Evolutionary conservation across 2,888 invertebrate species (phyloP).

Genomic region (Cylindroiulus punctatus): DNA sequence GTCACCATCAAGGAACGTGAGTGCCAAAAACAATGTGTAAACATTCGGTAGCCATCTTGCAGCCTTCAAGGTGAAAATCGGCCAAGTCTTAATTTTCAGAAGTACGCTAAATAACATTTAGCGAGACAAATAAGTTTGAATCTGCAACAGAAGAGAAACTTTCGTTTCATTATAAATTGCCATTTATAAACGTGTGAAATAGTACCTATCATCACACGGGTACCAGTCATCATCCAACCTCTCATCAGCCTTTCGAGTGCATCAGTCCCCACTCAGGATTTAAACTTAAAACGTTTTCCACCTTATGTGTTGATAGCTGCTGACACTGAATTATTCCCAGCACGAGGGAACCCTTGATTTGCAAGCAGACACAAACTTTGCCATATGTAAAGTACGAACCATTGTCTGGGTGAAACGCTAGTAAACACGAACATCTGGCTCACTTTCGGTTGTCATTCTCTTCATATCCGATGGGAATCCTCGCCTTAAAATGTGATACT

Average conservation of each 20-base stretch:
- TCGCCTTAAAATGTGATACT: background rate
- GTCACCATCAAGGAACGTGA: background rate
- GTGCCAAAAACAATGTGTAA: background rate
- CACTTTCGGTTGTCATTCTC: background rate
- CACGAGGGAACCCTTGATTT: background rate
- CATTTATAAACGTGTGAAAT: background rate
- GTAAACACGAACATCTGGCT: conserved; percentile 6
- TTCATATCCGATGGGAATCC: background rate
- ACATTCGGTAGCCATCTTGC: background rate
- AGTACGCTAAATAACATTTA: too few species aligned
- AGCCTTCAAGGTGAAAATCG: background rate
- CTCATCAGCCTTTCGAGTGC: background rate
- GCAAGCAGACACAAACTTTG: background rate
- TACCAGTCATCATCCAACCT: background rate
- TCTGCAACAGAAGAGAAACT: background rate
- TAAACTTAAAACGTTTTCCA: background rate
- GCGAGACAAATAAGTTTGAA: background rate
- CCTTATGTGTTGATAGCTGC: background rate
- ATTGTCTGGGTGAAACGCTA: background rate
- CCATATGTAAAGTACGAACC: background rate
- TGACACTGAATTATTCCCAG: background rate
- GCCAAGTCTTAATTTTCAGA: background rate
- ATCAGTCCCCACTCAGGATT: background rate
- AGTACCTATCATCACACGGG: background rate
- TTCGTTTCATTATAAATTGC: background rate